Evolutionary conservation across 2,888 invertebrate genomes (phyloP).

Genomic region (Arge pagana): DNA sequence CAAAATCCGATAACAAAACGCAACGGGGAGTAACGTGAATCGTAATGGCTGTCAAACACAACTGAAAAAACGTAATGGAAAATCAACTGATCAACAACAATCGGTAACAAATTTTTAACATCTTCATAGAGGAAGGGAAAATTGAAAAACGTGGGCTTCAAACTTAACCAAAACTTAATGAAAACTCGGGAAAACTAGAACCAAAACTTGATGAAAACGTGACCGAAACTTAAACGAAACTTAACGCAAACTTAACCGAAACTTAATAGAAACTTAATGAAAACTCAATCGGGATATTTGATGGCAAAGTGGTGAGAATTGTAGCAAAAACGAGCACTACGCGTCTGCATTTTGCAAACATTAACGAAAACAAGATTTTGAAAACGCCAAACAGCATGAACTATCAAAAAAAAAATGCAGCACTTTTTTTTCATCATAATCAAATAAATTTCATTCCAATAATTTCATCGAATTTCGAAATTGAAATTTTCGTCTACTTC

Average conservation of each 20-base stretch:
- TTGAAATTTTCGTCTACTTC: no score
- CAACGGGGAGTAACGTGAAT: conserved; percentile 12
- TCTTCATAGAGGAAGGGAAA: background rate
- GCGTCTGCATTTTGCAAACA: background rate
- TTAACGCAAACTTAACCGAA: background rate
- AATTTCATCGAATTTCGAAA: no score
- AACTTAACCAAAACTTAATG: conserved; percentile 13
- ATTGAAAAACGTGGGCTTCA: background rate
- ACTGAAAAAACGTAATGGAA: conserved; percentile 3
- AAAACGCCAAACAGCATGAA: background rate
- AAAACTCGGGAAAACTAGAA: background rate
- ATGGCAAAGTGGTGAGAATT: background rate
- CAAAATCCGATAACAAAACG: no score
- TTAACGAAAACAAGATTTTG: conserved; percentile 1
- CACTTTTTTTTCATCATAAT: no score
- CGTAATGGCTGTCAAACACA: background rate
- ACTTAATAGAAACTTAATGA: conserved; percentile 10
- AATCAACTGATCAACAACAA: conserved; percentile 9
- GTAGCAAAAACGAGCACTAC: background rate
- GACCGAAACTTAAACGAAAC: conserved; percentile 10
- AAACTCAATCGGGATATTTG: no score
- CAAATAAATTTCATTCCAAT: no score
- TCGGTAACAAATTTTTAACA: conserved; percentile 13
- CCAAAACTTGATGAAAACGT: conserved; percentile 28
- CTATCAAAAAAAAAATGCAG: background rate